Evolutionary conservation across 2,113 vertebrate genomes (phyloP), one percentile per base, ranked within the genome.

Genomic region (Macquaria australasica): DNA sequence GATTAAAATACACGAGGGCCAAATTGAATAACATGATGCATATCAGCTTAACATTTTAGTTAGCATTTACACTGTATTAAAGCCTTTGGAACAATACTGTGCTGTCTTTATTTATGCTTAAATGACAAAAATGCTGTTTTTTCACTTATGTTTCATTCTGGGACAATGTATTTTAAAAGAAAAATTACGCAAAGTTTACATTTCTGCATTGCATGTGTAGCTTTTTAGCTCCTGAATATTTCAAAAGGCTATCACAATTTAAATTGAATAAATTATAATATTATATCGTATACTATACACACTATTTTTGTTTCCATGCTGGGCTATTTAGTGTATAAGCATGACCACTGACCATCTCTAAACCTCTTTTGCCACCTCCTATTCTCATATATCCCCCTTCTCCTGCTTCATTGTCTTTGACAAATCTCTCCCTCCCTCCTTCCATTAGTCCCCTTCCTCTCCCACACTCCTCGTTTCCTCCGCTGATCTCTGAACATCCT

Each of bases 401-500:
- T 68, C 80, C 58, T 23, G 31, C 81, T 68, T 83, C 68, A 70
- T 55, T 88, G 78, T 86, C 87, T 84, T 77, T 88, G 62, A 85
- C 56, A 81, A 68, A 55, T 77, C 64, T 84, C 83, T 79, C 50
- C 77, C 80, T 85, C 77, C 56, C 78, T 83, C 50, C 82, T 81
- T 83, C 67, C 78, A 70, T 70, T n/a, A 74, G 63, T 71, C 78
- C 60, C 77, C 75, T 73, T 83, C 82, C 81, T 75, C 86, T 87
- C 79, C 87, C 81, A 78, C 78, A 78, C 51, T 75, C 82, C 84
- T 79, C 41, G 48, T 84, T 87, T 86, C 82, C 79, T 88, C 77
- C 64, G 20, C 73, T 79, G 79, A 74, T 90, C 81, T 81, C 70
- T 77, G 67, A 71, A 75, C 87, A 89, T 86, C 87, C 78, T 82